Evolutionary conservation across 2,888 invertebrate species (phyloP), one percentile per base, ranked within the genome.

Genomic region (Steromphala cineraria): DNA sequence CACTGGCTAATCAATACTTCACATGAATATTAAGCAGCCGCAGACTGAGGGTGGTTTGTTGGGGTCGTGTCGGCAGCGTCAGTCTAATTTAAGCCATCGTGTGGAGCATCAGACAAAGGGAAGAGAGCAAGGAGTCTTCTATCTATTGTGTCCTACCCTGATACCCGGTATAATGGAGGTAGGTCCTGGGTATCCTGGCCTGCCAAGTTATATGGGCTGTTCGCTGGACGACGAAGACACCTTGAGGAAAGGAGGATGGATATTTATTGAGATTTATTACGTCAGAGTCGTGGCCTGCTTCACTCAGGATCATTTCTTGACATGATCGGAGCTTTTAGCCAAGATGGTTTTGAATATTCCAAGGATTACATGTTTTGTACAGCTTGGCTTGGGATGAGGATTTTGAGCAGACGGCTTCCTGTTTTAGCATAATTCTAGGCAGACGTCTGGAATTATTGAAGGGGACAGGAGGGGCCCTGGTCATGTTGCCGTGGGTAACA

Each of bases 31-130:
- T 71, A 40, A 71, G 17, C 71, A 40, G 71, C 40, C 19, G 40
- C 71, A 36, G 71, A 36, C 71, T 28, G 71, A 40, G 71, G 40
- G 71, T 40, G 19, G 40, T 17, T 46, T 71, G 71, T 19, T 31
- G 19, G 24, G 40, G 71, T 71, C 15, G 55, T 56, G 36, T 28
- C 36, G 31, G 28, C 71, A 71, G 71, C 36, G 31, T 71, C 71
- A 71, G 71, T 71, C 71, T 71, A 40, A 36, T 71, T 71, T 36
- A 36, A 71, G 71, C 71, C 71, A 40, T 40, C 71, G 71, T 40
- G 40, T 40, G 2, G 71, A 19, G 17, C 17, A 36, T 36, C 36
- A 36, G 71, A 71, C 71, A 71, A 71, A 71, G 71, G 71, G 40
- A 40, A 71, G 19, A 31, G 36, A 15, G 40, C 17, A 15, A 17